Conservation (phyloP, 2,888 invertebrate species). For the Coleophora deauratella region DNA sequence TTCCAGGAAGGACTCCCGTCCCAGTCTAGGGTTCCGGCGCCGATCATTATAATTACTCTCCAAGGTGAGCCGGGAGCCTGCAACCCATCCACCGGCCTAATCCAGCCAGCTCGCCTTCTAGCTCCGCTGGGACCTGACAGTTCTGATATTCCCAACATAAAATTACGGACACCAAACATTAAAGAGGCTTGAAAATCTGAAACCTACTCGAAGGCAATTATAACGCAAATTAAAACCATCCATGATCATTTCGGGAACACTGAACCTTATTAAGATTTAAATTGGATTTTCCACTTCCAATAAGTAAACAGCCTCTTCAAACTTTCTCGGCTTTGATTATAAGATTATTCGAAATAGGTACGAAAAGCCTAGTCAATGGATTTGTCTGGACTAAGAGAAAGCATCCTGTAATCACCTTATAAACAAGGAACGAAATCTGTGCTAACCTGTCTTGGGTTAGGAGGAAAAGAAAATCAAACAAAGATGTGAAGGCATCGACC, state of each 20-base stretch:
- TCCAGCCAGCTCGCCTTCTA: constrained; percentile 41
- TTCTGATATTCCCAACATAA: constrained; percentile 54
- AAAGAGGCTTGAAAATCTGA: constrained; percentile 55
- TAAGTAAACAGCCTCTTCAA: background rate
- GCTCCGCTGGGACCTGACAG: constrained; percentile 51
- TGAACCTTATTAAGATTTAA: constrained; percentile 39
- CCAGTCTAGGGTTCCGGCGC: constrained; percentile 66
- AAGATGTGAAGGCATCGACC: constrained; percentile 19
- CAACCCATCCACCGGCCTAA: constrained; percentile 56
- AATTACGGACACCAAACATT: constrained; percentile 54
- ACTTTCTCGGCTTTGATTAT: too few species aligned
- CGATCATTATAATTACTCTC: constrained; percentile 74
- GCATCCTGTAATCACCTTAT: background rate
- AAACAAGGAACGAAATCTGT: too few species aligned
- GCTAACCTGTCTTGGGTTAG: background rate
- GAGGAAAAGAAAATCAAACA: too few species aligned
- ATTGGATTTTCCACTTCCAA: constrained; percentile 15
- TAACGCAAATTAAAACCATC: constrained; percentile 49
- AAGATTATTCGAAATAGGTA: too few species aligned
- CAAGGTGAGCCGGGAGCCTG: constrained; percentile 65
- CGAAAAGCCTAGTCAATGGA: too few species aligned
- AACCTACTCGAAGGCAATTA: constrained; percentile 51
- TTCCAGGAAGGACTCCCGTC: constrained; percentile 66
- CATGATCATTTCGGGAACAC: constrained; percentile 32
- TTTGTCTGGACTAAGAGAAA: background rate